Percentiles rank a stretch among this genome's conserved stretches.
These are phyloP conservation scores for Prolemur simus DNA, from an alignment of 2,113 vertebrate genomes.

Conservation along the genomic window DNA sequence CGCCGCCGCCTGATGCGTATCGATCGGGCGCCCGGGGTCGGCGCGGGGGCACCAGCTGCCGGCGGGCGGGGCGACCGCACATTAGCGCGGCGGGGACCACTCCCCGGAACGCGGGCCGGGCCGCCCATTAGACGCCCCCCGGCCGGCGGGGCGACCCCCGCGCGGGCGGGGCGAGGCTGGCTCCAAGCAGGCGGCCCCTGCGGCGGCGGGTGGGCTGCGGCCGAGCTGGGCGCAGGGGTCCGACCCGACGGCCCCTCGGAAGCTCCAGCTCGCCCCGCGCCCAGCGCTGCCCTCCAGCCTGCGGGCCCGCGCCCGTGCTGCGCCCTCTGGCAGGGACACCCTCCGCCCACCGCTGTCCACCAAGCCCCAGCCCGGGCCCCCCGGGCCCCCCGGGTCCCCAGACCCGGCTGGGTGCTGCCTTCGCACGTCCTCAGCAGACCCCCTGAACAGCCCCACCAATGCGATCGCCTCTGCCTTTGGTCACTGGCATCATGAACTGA, in stretches of 20 bases:
- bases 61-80: slow-evolving; percentile 71
- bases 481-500: accelerated
- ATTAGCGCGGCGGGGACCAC: slow-evolving; percentile 67
- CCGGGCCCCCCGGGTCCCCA: neutral
- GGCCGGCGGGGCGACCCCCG: slow-evolving; percentile 19
- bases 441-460: neutral
- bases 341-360: neutral
- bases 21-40: slow-evolving; percentile 61
- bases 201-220: neutral
- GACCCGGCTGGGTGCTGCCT: neutral
- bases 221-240: neutral
- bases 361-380: neutral
- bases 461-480: no score
- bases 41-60: slow-evolving; percentile 63
- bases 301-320: neutral
- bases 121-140: slow-evolving; percentile 64
- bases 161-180: neutral
- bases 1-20: slow-evolving; percentile 68
- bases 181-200: slow-evolving; percentile 50
- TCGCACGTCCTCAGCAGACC: neutral
- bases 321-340: neutral
- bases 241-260: neutral
- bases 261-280: neutral
- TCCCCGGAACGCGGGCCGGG: slow-evolving; percentile 60
- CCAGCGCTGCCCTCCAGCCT: neutral